phyloP scores from a whole-genome alignment of 2,888 invertebrate genomes.

The Teleiodes luculella region DNA sequence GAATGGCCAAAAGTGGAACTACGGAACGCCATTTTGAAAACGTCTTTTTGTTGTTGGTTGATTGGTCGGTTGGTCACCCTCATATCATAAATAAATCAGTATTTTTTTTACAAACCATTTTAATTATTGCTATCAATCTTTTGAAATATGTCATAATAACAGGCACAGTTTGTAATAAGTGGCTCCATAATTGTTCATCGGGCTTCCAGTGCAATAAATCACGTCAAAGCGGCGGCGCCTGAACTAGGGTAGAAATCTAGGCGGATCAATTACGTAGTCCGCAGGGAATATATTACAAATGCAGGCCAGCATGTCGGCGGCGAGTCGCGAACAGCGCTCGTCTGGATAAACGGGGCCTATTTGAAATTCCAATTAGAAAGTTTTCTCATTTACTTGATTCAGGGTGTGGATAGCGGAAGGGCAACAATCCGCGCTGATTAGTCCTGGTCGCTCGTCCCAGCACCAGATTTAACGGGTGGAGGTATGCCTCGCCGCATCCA shows the following conservation, averaged over 20 bases:
- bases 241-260: slow-evolving; percentile 2
- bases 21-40: no score
- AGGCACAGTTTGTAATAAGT: not conserved
- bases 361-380: slow-evolving; percentile 79
- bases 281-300: slow-evolving; percentile 46
- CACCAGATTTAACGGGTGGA: slow-evolving; percentile 66
- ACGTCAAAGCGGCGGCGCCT: not conserved
- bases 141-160: not conserved
- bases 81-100: no score
- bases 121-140: not conserved
- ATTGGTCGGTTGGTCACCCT: no score
- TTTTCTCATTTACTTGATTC: slow-evolving; percentile 78
- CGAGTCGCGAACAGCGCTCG: slow-evolving; percentile 64
- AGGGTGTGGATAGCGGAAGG: slow-evolving; percentile 70
- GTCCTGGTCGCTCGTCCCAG: slow-evolving; percentile 61
- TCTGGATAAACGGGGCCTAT: slow-evolving; percentile 73
- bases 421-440: slow-evolving; percentile 75
- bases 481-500: slow-evolving; percentile 55
- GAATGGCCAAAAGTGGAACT: no score
- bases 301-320: slow-evolving; percentile 51
- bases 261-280: slow-evolving; percentile 48
- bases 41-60: no score
- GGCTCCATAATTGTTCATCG: slow-evolving; percentile 8
- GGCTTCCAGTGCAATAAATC: slow-evolving; percentile 4
- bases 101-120: no score